These are phyloP conservation scores for Pantherophis guttatus DNA, from an alignment of 2,113 vertebrate genomes.

Conservation along the genomic window DNA sequence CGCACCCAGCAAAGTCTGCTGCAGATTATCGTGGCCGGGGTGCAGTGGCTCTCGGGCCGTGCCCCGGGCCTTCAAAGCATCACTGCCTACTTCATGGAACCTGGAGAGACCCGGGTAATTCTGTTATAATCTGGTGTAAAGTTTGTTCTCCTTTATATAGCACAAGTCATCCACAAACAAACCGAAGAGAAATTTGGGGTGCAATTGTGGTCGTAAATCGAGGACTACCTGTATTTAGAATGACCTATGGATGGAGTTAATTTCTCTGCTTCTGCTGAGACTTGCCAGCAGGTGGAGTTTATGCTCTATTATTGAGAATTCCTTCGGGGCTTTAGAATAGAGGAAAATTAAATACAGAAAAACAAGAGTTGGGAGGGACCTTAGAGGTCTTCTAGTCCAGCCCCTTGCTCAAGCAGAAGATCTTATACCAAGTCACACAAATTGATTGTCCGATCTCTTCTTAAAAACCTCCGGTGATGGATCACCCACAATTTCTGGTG, in stretches of 20 bases:
- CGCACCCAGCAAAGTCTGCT: slow-evolving; percentile 60
- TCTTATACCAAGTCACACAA: no score
- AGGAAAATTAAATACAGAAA: no score
- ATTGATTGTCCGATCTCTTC: no score
- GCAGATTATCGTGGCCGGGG: slow-evolving; percentile 61
- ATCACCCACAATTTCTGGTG: no score
- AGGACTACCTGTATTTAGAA: not conserved
- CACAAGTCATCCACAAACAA: not conserved
- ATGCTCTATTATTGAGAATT: no score
- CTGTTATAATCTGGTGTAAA: not conserved
- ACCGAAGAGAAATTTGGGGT: no score
- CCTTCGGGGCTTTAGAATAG: not conserved
- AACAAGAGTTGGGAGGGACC: no score
- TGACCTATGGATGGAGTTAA: not conserved
- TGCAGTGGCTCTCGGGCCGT: slow-evolving; percentile 63
- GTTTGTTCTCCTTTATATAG: not conserved
- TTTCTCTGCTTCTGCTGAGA: not conserved
- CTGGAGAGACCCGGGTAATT: slow-evolving; percentile 62
- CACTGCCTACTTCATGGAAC: slow-evolving; percentile 59
- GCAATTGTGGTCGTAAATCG: not conserved
- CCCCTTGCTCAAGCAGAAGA: no score
- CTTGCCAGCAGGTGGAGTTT: not conserved
- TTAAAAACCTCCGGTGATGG: no score
- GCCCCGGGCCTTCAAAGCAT: slow-evolving; percentile 48
- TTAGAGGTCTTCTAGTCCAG: no score